phyloP scores from a whole-genome alignment of 2,797 vertebrate genomes.

The Premnoplex brunnescens region DNA sequence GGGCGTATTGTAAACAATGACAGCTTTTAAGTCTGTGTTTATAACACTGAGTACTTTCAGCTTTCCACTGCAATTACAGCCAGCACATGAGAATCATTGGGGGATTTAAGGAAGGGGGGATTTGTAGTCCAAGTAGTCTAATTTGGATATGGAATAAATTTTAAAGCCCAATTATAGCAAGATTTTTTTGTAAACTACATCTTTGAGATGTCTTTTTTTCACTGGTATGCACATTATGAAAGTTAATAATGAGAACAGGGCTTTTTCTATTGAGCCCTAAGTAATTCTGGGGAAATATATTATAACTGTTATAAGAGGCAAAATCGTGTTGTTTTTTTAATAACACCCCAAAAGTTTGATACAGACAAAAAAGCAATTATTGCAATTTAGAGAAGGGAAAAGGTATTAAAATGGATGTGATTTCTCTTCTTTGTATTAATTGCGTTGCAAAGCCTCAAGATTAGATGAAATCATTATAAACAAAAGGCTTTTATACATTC shows the following conservation, averaged over 20 bases:
- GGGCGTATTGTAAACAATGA: neutral
- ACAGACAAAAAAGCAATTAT: neutral
- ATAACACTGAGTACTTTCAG: neutral
- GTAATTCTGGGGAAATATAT: neutral
- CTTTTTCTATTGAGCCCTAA: neutral
- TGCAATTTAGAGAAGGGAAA: neutral
- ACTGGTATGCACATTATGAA: neutral
- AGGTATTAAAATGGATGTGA: neutral
- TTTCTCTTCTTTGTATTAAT: neutral
- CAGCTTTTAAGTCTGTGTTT: neutral
- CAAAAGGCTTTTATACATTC: neutral
- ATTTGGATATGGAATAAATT: neutral
- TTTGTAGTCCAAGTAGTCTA: neutral
- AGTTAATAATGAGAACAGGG: neutral
- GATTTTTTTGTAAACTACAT: neutral
- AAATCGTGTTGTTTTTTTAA: neutral
- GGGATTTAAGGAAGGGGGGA: neutral
- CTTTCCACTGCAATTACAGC: neutral
- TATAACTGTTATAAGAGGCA: neutral
- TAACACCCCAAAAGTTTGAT: neutral
- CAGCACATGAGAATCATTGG: neutral
- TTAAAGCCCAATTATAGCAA: neutral
- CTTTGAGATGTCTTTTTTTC: neutral
- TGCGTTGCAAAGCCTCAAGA: neutral
- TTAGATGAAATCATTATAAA: neutral